Evolutionary conservation across 2,888 invertebrate genomes (phyloP).

Genomic region (Pterostichus niger): DNA sequence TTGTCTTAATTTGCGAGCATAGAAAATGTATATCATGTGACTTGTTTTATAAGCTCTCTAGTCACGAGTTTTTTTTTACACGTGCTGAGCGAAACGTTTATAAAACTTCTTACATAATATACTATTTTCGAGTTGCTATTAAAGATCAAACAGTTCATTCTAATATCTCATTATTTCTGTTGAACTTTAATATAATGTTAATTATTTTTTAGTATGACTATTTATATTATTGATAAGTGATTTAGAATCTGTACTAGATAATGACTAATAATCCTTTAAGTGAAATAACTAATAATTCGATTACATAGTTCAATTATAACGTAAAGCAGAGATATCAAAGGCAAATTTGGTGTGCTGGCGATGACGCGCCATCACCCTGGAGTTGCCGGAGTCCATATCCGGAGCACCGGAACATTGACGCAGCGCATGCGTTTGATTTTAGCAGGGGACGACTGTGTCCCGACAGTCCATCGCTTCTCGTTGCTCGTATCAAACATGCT

Average conservation of each 20-base stretch:
- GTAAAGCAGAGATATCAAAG: slow-evolving; percentile 45
- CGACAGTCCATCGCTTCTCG: slow-evolving; percentile 12
- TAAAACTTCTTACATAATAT: too few relatives aligned
- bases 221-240: background rate
- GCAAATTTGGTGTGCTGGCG: slow-evolving; percentile 19
- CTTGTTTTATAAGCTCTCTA: too few relatives aligned
- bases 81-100: too few relatives aligned
- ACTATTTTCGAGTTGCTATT: too few relatives aligned
- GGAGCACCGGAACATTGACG: slow-evolving; percentile 17
- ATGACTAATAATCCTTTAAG: slow-evolving; percentile 50
- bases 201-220: too few relatives aligned
- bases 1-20: too few relatives aligned
- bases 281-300: slow-evolving; percentile 48
- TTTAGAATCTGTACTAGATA: slow-evolving; percentile 2
- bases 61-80: too few relatives aligned
- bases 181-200: too few relatives aligned
- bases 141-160: too few relatives aligned
- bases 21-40: too few relatives aligned
- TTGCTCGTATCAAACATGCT: slow-evolving; percentile 51
- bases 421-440: slow-evolving; percentile 22
- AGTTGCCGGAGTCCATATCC: slow-evolving; percentile 13
- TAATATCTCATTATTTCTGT: too few relatives aligned
- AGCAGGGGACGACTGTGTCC: background rate
- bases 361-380: slow-evolving; percentile 24
- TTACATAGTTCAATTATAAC: slow-evolving; percentile 49